Evolutionary conservation across 2,888 invertebrate genomes (phyloP).

Genomic region (Brachyopa scutellaris): DNA sequence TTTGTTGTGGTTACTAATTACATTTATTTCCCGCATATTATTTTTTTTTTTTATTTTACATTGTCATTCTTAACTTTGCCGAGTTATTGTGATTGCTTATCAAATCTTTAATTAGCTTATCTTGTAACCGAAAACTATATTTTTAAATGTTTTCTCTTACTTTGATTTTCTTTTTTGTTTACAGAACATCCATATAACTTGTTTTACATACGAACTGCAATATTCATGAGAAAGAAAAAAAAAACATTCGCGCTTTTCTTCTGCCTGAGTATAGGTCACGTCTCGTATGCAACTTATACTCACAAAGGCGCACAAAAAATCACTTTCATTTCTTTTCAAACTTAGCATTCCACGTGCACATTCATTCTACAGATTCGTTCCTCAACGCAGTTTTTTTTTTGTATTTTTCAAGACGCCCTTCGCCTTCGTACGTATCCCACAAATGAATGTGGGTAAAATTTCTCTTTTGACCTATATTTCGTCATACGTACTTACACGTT

Average conservation of each 20-base stretch:
- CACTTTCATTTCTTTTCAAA: conserved; percentile 27
- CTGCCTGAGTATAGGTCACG: conserved; percentile 1
- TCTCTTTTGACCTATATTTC: conserved; percentile 61
- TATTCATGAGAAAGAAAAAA: not conserved
- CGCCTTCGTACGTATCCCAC: conserved; percentile 1
- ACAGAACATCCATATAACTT: not conserved
- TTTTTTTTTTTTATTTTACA: too few relatives aligned
- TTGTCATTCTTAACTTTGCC: too few relatives aligned
- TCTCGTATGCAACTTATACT: not conserved
- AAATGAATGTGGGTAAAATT: conserved; percentile 40
- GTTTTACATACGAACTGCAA: not conserved
- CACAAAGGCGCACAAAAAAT: not conserved
- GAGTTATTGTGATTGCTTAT: too few relatives aligned
- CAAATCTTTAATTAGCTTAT: too few relatives aligned
- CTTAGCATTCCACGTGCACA: conserved; percentile 28
- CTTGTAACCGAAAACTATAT: too few relatives aligned
- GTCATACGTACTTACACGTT: conserved; percentile 4
- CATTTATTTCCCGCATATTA: too few relatives aligned
- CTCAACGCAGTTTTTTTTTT: not conserved
- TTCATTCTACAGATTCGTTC: conserved; percentile 8
- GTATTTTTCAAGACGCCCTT: conserved; percentile 33
- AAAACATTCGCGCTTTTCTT: not conserved
- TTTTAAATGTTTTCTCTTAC: too few relatives aligned
- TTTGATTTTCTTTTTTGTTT: too few relatives aligned
- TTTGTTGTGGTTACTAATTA: too few relatives aligned